A percentile compares a stretch with the other conserved stretches of the same genome.
phyloP scores from a whole-genome alignment of 2,888 invertebrate species.

The Tetramorium bicarinatum region DNA sequence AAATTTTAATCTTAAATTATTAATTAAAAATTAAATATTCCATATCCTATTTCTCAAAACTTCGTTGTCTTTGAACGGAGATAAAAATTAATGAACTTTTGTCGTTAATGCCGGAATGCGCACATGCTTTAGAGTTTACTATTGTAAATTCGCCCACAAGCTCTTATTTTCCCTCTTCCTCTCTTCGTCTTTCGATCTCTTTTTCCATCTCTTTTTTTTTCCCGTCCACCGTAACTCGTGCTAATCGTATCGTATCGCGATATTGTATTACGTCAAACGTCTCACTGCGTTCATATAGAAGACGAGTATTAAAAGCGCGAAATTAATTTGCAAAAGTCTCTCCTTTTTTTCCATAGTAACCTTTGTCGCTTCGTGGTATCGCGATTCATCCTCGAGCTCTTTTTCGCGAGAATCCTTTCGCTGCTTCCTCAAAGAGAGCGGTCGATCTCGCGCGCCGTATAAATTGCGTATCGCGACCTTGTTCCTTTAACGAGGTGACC shows the following conservation, averaged over 20 bases:
- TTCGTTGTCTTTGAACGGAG: background rate
- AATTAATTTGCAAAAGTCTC: constrained; percentile 42
- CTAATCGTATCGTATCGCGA: constrained; percentile 67
- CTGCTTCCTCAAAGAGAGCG: constrained; percentile 9
- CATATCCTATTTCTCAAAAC: background rate
- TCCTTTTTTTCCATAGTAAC: background rate
- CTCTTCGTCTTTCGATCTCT: constrained; percentile 7
- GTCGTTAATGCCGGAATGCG: constrained; percentile 37
- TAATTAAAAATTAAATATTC: background rate
- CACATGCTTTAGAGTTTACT: constrained; percentile 47
- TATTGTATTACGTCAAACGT: constrained; percentile 72
- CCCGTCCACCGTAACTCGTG: constrained; percentile 1
- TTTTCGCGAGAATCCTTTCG: constrained; percentile 31
- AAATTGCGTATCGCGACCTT: constrained; percentile 64
- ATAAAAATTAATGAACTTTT: constrained; percentile 60
- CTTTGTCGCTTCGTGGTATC: constrained; percentile 45
- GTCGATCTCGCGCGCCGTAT: constrained; percentile 47
- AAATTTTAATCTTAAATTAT: too few relatives aligned
- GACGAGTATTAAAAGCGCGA: constrained; percentile 54
- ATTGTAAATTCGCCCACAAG: constrained; percentile 63
- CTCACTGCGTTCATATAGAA: constrained; percentile 52
- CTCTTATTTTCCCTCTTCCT: too few relatives aligned
- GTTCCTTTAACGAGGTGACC: constrained; percentile 59
- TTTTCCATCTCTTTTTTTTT: constrained; percentile 9
- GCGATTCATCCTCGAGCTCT: constrained; percentile 42